Percentiles rank a stretch among this genome's conserved stretches.
Evolutionary conservation across 2,113 vertebrate genomes (phyloP).

Genomic region (Peromyscus californicus): DNA sequence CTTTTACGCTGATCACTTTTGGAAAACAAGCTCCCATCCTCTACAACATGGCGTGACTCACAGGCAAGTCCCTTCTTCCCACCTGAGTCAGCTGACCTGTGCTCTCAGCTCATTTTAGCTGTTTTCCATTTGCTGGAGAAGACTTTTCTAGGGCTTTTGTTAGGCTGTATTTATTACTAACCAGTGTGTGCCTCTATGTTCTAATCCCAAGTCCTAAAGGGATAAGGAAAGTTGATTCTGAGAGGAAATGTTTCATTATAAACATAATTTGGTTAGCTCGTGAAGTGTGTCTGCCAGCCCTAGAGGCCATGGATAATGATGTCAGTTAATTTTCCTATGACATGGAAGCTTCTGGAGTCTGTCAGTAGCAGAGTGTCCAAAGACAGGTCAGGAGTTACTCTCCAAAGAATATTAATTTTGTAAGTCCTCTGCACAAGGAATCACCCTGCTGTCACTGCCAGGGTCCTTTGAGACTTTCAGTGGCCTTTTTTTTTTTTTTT

Average conservation of each 20-base stretch:
- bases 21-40: background rate
- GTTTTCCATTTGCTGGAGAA: background rate
- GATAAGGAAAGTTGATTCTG: background rate
- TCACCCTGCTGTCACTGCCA: rapidly evolving
- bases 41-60: rapidly evolving
- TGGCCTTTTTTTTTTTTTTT: background rate
- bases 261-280: constrained; percentile 37
- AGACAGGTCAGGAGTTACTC: background rate
- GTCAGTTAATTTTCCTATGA: background rate
- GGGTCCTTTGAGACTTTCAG: background rate
- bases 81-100: background rate
- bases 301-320: background rate
- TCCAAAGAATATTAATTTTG: background rate
- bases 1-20: background rate
- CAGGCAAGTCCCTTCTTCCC: background rate
- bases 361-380: background rate
- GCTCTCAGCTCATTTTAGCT: background rate
- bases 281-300: background rate
- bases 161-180: constrained; percentile 37
- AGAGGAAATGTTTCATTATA: constrained; percentile 29
- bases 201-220: background rate
- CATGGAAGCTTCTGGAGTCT: background rate
- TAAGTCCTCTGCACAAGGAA: background rate
- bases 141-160: background rate
- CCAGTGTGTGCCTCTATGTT: background rate